Evolutionary conservation across 2,113 vertebrate species (phyloP), one percentile per base, ranked within the genome.

Genomic region (Pleuronectes platessa): DNA sequence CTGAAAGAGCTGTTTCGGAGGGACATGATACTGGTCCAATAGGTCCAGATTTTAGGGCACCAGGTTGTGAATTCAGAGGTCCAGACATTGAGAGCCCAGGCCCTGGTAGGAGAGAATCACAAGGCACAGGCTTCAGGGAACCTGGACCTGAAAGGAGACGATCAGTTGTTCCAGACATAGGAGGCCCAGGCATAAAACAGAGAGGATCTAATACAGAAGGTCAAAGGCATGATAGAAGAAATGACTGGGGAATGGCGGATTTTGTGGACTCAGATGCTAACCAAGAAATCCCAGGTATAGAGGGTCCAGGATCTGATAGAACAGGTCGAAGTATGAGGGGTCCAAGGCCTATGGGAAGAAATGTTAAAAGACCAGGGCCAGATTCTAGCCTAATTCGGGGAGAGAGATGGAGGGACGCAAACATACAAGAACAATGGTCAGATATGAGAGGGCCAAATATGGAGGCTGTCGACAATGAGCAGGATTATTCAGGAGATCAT

Each of bases 391-490:
- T 40, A 40, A 62, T 74, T 62, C 47, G 3, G 20, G 60, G 3
- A 49, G 68, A 67, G 0, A 13, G 55, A 61, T 83, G 74, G 81
- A 69, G 64, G 61, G 68, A 37, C 60, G 47, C 53, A 71, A 73
- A 86, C 60, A 71, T 45, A 56, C 71, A 78, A 14, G 62, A 79
- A 26, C 71, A 76, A 14, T 82, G 82, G 87, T 72, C 70, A 24
- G 83, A 84, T 60, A 54, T 18, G 63, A 67, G 24, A 71, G 71
- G 54, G n/a, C 61, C 51, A 2, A 63, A 45, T 82, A 68, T 85
- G 18, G 74, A 81, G 24, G 27, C 61, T 40, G 14, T 45, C 26
- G 75, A 4, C 65, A 63, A 71, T 81, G 76, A 81, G 71, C 68
- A 40, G 15, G 51, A 73, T 45, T 67, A 17, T 54, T 71, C 53